phyloP scores from a whole-genome alignment of 2,888 invertebrate genomes.

The Coronaproctus castanopsis region DNA sequence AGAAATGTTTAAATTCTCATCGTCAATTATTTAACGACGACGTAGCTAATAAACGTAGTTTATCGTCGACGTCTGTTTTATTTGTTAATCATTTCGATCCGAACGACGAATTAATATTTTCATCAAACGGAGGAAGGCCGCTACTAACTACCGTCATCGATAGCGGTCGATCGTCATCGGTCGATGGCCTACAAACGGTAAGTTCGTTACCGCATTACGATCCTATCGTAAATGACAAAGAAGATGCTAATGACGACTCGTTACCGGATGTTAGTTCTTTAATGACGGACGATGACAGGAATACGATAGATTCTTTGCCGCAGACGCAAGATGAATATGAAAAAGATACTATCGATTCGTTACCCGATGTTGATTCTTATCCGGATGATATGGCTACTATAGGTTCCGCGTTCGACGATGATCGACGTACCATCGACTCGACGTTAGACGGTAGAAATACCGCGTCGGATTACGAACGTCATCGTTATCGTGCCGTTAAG shows the following conservation, averaged over 20 bases:
- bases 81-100: not conserved
- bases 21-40: not conserved
- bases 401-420: not conserved
- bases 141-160: too few species aligned
- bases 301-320: not conserved
- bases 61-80: constrained; percentile 4
- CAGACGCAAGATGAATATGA: not conserved
- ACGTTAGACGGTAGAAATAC: not conserved
- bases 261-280: too few species aligned
- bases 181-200: too few species aligned
- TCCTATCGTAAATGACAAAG: too few species aligned
- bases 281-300: not conserved
- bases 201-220: too few species aligned
- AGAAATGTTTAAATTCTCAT: not conserved
- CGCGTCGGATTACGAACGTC: not conserved
- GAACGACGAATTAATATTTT: not conserved
- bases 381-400: not conserved
- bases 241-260: too few species aligned
- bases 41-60: not conserved
- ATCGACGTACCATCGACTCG: not conserved
- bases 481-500: not conserved
- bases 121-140: too few species aligned
- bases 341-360: not conserved
- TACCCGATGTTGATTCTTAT: not conserved
- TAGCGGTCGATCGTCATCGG: too few species aligned